Conservation (phyloP, 1,140 invertebrate genomes). For the Paraescarpia echinospica region DNA sequence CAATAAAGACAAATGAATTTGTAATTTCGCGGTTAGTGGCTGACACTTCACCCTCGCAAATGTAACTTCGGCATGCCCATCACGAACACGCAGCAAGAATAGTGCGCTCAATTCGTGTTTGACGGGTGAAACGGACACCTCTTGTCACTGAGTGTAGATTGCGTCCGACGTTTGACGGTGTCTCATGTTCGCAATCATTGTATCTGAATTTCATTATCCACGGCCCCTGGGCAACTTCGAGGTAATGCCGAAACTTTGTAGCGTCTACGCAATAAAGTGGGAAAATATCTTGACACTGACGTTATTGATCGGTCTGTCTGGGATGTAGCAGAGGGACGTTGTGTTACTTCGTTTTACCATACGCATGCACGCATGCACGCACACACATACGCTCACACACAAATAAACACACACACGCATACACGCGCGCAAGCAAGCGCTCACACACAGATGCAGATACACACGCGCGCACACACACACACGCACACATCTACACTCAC, state of each 20-base stretch:
- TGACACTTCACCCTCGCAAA: background rate
- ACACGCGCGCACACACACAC: background rate
- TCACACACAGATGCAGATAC: background rate
- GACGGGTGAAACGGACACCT: background rate
- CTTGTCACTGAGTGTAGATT: background rate
- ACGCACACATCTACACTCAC: too few relatives aligned
- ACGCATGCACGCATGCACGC: background rate
- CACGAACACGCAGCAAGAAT: background rate
- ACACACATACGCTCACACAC: background rate
- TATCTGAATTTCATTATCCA: background rate
- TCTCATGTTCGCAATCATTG: background rate
- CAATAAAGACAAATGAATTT: background rate
- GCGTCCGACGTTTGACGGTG: background rate
- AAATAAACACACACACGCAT: too few relatives aligned
- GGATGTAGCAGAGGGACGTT: background rate
- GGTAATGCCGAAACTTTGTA: background rate
- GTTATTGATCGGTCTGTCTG: background rate
- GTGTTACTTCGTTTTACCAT: background rate
- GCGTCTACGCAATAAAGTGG: background rate
- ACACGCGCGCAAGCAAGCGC: background rate
- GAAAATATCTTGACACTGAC: background rate
- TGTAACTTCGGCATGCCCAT: background rate
- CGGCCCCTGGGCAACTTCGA: background rate
- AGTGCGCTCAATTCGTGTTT: background rate
- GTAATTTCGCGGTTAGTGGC: background rate